These are phyloP conservation scores for Ryuthela nishihirai DNA, from an alignment of 2,888 invertebrate species.

Conservation along the genomic window DNA sequence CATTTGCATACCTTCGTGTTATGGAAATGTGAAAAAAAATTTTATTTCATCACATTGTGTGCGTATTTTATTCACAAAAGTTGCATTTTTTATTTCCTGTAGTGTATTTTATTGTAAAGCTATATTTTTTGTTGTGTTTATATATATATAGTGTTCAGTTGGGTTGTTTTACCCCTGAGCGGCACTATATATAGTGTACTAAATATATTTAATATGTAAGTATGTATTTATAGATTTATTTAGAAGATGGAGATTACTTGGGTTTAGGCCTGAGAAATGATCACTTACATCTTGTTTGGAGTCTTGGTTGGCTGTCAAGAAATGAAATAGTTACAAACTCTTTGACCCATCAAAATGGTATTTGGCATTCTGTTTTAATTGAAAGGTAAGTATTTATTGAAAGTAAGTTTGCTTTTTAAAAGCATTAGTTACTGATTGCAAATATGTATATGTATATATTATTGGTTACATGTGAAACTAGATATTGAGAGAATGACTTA, in stretches of 20 bases:
- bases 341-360: neutral
- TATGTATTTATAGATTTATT: constrained; percentile 19
- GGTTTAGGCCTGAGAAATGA: constrained; percentile 31
- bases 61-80: neutral
- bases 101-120: neutral
- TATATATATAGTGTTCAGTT: no score
- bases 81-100: neutral
- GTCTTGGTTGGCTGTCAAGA: constrained; percentile 32
- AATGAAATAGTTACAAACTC: constrained; percentile 28
- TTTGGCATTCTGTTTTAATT: constrained; percentile 31
- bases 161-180: no score
- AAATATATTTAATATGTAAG: neutral
- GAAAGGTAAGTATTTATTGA: constrained; percentile 21
- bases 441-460: neutral
- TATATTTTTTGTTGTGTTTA: no score
- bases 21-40: no score
- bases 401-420: neutral
- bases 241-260: constrained; percentile 35
- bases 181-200: neutral
- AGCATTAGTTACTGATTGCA: neutral
- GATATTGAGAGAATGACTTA: no score
- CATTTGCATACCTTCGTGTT: no score
- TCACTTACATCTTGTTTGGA: constrained; percentile 36
- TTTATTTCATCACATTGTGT: no score
- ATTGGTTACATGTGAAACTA: no score